Evolutionary conservation across 2,113 vertebrate species (phyloP).

Genomic region (Sarotherodon lohbergeri): DNA sequence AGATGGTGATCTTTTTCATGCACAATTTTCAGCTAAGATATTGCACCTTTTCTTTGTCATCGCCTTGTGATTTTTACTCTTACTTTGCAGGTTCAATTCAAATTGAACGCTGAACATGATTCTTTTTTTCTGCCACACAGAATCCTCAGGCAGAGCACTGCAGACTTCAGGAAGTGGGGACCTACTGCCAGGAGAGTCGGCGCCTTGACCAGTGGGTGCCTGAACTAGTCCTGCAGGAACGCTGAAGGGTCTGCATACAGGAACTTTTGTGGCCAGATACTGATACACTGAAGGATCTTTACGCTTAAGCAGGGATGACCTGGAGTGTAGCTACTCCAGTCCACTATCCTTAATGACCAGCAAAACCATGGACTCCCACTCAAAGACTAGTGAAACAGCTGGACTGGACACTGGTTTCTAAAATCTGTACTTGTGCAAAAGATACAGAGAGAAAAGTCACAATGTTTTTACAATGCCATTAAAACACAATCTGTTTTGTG

Average conservation of each 20-base stretch:
- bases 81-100: background rate
- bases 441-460: background rate
- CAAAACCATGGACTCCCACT: background rate
- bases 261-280: background rate
- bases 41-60: background rate
- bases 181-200: slow-evolving; percentile 83
- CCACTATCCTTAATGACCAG: background rate
- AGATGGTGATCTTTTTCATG: background rate
- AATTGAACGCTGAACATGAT: background rate
- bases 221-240: slow-evolving; percentile 79
- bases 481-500: background rate
- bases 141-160: slow-evolving; percentile 79
- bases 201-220: slow-evolving; percentile 87
- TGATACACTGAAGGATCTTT: background rate
- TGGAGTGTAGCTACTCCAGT: background rate
- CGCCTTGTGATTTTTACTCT: background rate
- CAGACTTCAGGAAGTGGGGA: slow-evolving; percentile 82
- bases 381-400: background rate
- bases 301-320: background rate
- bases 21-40: background rate
- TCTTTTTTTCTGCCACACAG: slow-evolving; percentile 47
- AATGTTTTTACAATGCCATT: background rate
- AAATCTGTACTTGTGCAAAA: background rate
- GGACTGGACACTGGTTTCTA: background rate
- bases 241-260: slow-evolving; percentile 57